phyloP scores from a whole-genome alignment of 2,113 vertebrate genomes.

The Oncorhynchus tshawytscha region DNA sequence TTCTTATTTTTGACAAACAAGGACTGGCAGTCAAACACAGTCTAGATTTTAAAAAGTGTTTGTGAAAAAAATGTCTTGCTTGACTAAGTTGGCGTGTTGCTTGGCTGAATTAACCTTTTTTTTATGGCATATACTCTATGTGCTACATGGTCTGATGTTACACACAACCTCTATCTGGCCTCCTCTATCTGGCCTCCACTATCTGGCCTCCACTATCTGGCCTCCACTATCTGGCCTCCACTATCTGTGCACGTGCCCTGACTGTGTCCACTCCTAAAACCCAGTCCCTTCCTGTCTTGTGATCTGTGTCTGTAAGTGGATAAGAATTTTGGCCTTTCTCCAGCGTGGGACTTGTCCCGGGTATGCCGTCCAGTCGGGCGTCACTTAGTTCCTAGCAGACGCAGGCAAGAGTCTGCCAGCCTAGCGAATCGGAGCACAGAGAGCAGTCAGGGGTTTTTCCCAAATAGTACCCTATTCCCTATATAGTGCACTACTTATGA shows the following conservation, averaged over 20 bases:
- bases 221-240: not conserved
- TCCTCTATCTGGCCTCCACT: too few relatives aligned
- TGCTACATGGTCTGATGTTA: conserved; percentile 22
- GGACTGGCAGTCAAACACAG: too few relatives aligned
- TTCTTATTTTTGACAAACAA: too few relatives aligned
- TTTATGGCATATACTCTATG: not conserved
- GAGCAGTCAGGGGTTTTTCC: conserved; percentile 7
- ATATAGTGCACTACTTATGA: too few relatives aligned
- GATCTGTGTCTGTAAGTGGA: conserved; percentile 44
- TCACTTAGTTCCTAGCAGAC: conserved; percentile 26
- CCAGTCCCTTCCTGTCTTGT: conserved; percentile 7
- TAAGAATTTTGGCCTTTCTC: conserved; percentile 39
- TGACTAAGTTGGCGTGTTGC: not conserved
- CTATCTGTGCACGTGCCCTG: conserved; percentile 13
- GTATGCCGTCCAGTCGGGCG: conserved; percentile 29
- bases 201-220: not conserved
- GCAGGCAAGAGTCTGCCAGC: conserved; percentile 51
- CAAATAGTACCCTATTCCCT: too few relatives aligned
- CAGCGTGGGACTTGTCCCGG: conserved; percentile 23
- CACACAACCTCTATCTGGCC: conserved; percentile 9
- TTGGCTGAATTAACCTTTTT: too few relatives aligned
- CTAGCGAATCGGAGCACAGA: conserved; percentile 25
- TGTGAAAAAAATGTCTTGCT: not conserved
- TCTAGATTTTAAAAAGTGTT: not conserved
- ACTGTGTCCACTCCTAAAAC: conserved; percentile 31